Base-by-base conservation (phyloP, 2,888 invertebrate species). In the Chrysolina oricalcia region DNA sequence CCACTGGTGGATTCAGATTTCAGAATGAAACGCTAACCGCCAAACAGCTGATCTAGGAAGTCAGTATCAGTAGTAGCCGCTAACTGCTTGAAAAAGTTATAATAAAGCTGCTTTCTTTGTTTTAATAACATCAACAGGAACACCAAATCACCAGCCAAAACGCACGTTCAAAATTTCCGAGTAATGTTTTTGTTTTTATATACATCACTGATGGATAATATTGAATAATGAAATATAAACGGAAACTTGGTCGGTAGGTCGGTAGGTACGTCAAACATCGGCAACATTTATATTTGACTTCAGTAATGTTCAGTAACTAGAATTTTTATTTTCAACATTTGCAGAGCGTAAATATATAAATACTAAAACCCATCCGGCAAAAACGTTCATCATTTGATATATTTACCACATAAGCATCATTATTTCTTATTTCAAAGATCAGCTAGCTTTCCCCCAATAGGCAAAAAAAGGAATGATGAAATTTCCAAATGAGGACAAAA, bases 221-320 rank as follows among this genome's bases (percentile, higher is more conserved):
- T 21, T 21, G 11, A 53, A 53, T 53, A 21, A 19, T n/a, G n/a
- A 35, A 59, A 59, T 59, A 15, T 59, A 27, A 59, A 59, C 59
- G 59, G 27, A 27, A 59, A 59, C 35, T 35, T 35, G 35, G 35
- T 35, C 2, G 27, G 27, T 3, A 3, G 27, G 27, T 27, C 3
- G 35, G 17, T 59, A 59, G 3, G 27, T 59, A 27, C 59, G 59
- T 59, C 56, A 56, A 56, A 56, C 10, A 21, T 23, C 23, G 56
- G 23, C 59, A 21, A 67, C 17, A 68, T 53, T 53, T 75, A 75
- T 75, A 72, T 75, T 72, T 75, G 72, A 72, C 69, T 64, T 40
- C 46, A 56, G 67, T 69, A 62, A 62, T 50, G 69, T 75, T 50
- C 63, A 64, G 62, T 67, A 75, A 23, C 43, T 21, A 56, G 56